Evolutionary conservation across 2,888 invertebrate genomes (phyloP), one percentile per base, ranked within the genome.

Genomic region (Piscicola geometra): DNA sequence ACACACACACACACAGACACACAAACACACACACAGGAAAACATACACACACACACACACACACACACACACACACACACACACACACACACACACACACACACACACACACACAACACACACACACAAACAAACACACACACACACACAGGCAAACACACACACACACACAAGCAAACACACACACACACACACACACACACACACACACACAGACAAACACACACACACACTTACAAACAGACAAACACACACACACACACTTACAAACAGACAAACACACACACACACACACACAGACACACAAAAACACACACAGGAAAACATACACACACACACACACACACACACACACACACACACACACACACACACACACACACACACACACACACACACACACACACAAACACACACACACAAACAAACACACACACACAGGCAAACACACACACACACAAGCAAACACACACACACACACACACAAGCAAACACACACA

Each of bases 1-100:
- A 64, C 76, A 76, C 66, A 72, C 76, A 73, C 76, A 76, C 67
- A 73, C n/a, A 32, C 33, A 68, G 28, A 47, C 36, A n/a, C 28
- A 36, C 36, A 41, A n/a, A 71, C n/a, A 41, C 41, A 28, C 68
- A n/a, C 30, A 28, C 28, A 64, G 9, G 21, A 3, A 64, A 5
- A 64, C 64, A 32, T 9, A 71, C 36, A n/a, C n/a, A 35, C n/a
- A 30, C 21, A 18, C 52, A 21, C 66, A 41, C 41, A 41, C 41
- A 41, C 41, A 41, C 41, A 41, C 41, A 41, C 41, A 41, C 41
- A 41, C 41, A 41, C 5, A 41, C 41, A 41, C 41, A 41, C 5
- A 41, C 41, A 5, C 41, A 41, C 41, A 41, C 41, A 67, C 67
- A 35, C 3, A 73, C 73, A 41, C n/a, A 68, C 9, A 35, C 33